phyloP scores from a whole-genome alignment of 92 coral and sea anemone genomes.

The Zoanthus sansibaricus region DNA sequence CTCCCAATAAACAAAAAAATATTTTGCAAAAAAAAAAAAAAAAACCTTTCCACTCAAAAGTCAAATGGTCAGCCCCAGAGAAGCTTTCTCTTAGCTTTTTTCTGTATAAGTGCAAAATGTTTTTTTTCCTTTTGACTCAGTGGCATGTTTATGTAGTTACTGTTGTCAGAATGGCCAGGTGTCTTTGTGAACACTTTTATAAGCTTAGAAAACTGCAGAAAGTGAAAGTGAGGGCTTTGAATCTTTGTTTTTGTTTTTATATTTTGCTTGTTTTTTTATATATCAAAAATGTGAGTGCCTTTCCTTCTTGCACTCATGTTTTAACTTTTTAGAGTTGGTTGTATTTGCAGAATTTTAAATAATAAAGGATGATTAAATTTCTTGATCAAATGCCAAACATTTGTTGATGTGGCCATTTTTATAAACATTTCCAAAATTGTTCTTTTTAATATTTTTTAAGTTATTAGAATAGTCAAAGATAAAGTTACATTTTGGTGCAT shows the following conservation, averaged over 20 bases:
- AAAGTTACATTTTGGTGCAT: constrained; percentile 1
- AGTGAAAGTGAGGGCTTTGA: background rate
- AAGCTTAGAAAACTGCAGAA: background rate
- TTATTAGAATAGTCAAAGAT: background rate
- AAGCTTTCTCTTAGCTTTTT: background rate
- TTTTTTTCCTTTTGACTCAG: background rate
- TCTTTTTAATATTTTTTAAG: background rate
- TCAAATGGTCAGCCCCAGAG: constrained; percentile 1
- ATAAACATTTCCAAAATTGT: background rate
- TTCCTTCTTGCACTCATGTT: constrained; percentile 9
- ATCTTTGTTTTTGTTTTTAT: background rate
- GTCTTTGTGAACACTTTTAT: constrained; percentile 13
- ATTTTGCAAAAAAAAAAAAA: background rate
- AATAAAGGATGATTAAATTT: constrained; percentile 1
- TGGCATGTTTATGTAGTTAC: constrained; percentile 12
- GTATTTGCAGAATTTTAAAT: constrained; percentile 4
- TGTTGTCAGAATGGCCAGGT: constrained; percentile 7
- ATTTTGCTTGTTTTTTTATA: constrained; percentile 1
- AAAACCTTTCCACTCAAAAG: background rate
- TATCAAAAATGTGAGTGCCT: background rate
- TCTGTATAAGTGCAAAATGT: background rate
- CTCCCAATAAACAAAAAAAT: constrained; percentile 9
- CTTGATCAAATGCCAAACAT: background rate
- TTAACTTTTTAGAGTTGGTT: background rate
- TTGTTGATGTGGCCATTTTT: background rate